Conservation (phyloP, 2,888 invertebrate species). For the Cantharis rufa region DNA sequence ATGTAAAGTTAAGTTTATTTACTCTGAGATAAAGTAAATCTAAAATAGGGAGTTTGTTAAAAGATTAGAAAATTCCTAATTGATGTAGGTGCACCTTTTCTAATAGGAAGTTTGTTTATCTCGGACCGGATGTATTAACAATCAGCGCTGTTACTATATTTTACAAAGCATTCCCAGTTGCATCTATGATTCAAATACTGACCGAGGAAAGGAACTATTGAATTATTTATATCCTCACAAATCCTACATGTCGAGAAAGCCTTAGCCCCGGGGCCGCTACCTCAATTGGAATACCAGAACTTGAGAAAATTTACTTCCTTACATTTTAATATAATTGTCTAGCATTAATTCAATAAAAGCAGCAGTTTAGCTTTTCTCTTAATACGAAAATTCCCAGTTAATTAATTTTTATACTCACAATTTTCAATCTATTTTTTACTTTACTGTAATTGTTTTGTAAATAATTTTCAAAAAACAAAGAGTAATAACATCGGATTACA, state of each 20-base stretch:
- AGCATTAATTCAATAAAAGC: background rate
- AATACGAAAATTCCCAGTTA: background rate
- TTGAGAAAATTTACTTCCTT: background rate
- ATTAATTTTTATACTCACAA: background rate
- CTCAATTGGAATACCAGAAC: conserved; percentile 18
- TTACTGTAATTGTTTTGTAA: no score
- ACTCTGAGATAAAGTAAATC: background rate
- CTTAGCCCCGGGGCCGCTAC: background rate
- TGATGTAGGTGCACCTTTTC: conserved; percentile 8
- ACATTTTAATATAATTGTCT: background rate
- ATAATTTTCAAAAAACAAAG: no score
- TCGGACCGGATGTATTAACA: conserved; percentile 30
- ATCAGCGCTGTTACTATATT: conserved; percentile 28
- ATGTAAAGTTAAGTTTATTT: background rate
- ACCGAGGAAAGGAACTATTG: conserved; percentile 26
- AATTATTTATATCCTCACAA: conserved; percentile 29
- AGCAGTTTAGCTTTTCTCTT: background rate
- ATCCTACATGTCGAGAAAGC: conserved; percentile 22
- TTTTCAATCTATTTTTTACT: background rate
- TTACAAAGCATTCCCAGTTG: conserved; percentile 16
- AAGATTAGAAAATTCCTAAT: conserved; percentile 15
- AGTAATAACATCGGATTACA: no score
- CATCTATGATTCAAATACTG: conserved; percentile 31
- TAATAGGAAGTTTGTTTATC: conserved; percentile 23
- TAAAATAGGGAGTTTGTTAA: background rate